phyloP scores from a whole-genome alignment of 2,113 vertebrate species.

The Dendropsophus ebraccatus region DNA sequence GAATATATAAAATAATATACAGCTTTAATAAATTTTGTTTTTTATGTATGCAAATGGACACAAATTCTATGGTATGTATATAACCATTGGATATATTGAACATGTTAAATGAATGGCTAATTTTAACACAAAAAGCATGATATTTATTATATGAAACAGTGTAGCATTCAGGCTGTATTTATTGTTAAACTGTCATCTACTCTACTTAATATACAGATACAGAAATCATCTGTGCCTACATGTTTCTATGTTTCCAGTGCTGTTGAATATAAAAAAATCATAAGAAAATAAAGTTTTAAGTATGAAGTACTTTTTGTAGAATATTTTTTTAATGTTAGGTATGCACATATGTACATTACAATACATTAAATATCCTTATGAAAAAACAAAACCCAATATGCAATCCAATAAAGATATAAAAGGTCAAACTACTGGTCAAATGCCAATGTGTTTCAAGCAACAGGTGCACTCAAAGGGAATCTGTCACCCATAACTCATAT shows the following conservation, averaged over 20 bases:
- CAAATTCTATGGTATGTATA: slow-evolving; percentile 62
- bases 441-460: too few relatives aligned
- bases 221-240: slow-evolving; percentile 68
- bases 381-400: too few relatives aligned
- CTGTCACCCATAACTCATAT: too few relatives aligned
- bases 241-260: slow-evolving; percentile 70
- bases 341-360: neutral
- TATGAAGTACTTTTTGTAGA: slow-evolving; percentile 34
- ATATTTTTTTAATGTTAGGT: neutral
- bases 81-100: slow-evolving; percentile 34
- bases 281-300: slow-evolving; percentile 72
- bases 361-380: neutral
- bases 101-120: slow-evolving; percentile 20
- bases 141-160: slow-evolving; percentile 53
- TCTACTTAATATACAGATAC: slow-evolving; percentile 68
- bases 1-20: slow-evolving; percentile 64
- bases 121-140: slow-evolving; percentile 47
- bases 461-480: too few relatives aligned
- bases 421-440: too few relatives aligned
- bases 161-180: slow-evolving; percentile 63
- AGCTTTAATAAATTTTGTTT: slow-evolving; percentile 67
- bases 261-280: slow-evolving; percentile 63
- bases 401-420: too few relatives aligned
- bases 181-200: slow-evolving; percentile 62
- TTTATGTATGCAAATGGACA: slow-evolving; percentile 61